Conservation (phyloP, 2,888 invertebrate species). For the Gastrophysa polygoni region DNA sequence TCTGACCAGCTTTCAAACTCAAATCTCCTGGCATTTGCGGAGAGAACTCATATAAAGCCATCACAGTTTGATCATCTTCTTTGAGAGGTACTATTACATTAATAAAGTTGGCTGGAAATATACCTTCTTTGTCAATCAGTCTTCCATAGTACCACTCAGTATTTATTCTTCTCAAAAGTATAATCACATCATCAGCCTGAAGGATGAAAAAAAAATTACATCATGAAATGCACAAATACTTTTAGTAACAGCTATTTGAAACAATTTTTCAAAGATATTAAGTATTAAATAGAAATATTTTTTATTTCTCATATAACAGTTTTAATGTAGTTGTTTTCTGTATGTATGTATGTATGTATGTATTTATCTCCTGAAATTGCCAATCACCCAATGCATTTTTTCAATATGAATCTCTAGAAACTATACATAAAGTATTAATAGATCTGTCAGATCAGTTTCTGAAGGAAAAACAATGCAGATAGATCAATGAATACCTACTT, state of each 20-base stretch:
- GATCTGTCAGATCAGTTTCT: too few species aligned
- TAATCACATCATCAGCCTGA: constrained; percentile 75
- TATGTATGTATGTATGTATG: too few species aligned
- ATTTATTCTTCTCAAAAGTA: constrained; percentile 72
- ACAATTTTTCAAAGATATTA: too few species aligned
- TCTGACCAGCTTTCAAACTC: constrained; percentile 53
- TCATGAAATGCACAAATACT: too few species aligned
- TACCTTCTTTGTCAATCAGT: constrained; percentile 69
- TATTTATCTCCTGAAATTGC: too few species aligned
- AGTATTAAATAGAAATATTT: too few species aligned
- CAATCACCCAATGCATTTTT: too few species aligned
- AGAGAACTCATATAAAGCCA: constrained; percentile 76
- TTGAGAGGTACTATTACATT: constrained; percentile 75
- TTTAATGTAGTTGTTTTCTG: too few species aligned
- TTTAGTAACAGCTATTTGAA: too few species aligned
- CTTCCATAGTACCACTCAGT: constrained; percentile 82
- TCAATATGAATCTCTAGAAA: too few species aligned
- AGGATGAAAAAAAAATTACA: constrained; percentile 41
- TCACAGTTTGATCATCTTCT: constrained; percentile 60
- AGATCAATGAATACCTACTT: constrained; percentile 62
- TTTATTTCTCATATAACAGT: too few species aligned
- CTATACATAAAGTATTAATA: too few species aligned
- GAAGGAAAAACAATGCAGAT: background rate
- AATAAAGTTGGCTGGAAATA: constrained; percentile 83
- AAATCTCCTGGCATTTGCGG: constrained; percentile 58